Percentiles rank a stretch among this genome's conserved stretches.
Conservation (phyloP, 2,113 vertebrate genomes). For the Plestiodon gilberti region DNA sequence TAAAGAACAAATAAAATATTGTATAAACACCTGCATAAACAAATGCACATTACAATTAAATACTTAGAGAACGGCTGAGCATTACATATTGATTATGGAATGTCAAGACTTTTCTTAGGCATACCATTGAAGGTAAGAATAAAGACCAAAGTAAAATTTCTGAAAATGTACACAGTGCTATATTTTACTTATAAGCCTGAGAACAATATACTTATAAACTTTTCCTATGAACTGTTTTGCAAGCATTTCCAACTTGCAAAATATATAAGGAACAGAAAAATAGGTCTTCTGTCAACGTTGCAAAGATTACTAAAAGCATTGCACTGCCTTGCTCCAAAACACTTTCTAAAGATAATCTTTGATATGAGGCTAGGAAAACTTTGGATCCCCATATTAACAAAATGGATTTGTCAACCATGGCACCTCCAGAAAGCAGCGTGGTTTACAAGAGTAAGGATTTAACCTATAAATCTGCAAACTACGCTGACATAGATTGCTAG, state of each 20-base stretch:
- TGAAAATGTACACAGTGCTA: conserved; percentile 69
- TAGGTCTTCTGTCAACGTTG: not conserved
- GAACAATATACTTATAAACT: conserved; percentile 56
- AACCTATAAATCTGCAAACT: not conserved
- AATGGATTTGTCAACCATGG: conserved; percentile 21
- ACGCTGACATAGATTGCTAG: not conserved
- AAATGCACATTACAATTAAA: conserved; percentile 69
- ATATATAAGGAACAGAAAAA: conserved; percentile 40
- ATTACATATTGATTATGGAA: conserved; percentile 69
- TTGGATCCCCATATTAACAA: conserved; percentile 35
- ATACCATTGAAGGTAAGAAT: conserved; percentile 56
- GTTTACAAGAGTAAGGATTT: conserved; percentile 6
- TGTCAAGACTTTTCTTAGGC: conserved; percentile 68
- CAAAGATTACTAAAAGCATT: conserved; percentile 34
- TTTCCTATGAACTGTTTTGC: conserved; percentile 50
- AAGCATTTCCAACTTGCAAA: conserved; percentile 60
- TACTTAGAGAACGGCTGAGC: conserved; percentile 69
- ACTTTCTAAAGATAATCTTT: not conserved
- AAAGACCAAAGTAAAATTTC: conserved; percentile 65
- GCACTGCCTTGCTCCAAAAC: conserved; percentile 32
- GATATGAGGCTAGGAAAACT: conserved; percentile 39
- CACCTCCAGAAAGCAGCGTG: conserved; percentile 35
- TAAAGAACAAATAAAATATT: conserved; percentile 59
- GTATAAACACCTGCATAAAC: conserved; percentile 70
- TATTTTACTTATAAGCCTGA: conserved; percentile 75